Base-by-base conservation (phyloP, 2,888 invertebrate genomes). In the Agonopterix alstromeriana region DNA sequence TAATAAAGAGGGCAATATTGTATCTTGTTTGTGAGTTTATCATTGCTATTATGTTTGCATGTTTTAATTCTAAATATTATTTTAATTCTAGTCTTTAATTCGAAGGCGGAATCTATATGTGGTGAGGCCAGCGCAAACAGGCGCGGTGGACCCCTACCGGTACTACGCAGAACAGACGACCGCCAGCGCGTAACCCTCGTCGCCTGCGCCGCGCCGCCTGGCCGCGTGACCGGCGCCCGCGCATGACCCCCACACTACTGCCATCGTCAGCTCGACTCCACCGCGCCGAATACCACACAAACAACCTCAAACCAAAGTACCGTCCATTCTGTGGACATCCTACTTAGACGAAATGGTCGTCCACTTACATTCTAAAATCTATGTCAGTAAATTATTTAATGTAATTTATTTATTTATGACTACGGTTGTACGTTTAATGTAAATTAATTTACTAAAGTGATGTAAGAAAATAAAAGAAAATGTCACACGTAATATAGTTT, bases 71-170 rank as follows among this genome's bases (percentile, higher is more conserved):
- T 52, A 61, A 63, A 67, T 63, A 67, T 27, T 77, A 67, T 83
- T 83, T 84, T 77, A 82, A 87, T 85, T 87, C 79, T 86, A 87
- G 86, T 87, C 77, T 87, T 88, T 86, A 88, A 88, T 85, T 85
- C 82, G 79, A 86, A 91, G 92, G 81, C 91, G 92, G 71, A 91
- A 90, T 77, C 84, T 90, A 51, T 91, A 90, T 77, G 90, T 92
- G 72, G 89, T 92, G 77, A 88, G 91, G 69, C 91, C 91, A 64
- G 86, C 90, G 54, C 90, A 89, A 70, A 71, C 81, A 60, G 83
- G 73, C 63, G 77, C 87, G 61, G 78, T 88, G 70, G 92, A 92
- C 74, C 91, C 92, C 51, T 91, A 91, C 77, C 89, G 86, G 61
- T 90, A 90, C 73, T 90, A 90, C 70, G 90, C 89, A 60, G 90